phyloP scores from a whole-genome alignment of 2,797 vertebrate genomes.

The Macrochelys suwanniensis region DNA sequence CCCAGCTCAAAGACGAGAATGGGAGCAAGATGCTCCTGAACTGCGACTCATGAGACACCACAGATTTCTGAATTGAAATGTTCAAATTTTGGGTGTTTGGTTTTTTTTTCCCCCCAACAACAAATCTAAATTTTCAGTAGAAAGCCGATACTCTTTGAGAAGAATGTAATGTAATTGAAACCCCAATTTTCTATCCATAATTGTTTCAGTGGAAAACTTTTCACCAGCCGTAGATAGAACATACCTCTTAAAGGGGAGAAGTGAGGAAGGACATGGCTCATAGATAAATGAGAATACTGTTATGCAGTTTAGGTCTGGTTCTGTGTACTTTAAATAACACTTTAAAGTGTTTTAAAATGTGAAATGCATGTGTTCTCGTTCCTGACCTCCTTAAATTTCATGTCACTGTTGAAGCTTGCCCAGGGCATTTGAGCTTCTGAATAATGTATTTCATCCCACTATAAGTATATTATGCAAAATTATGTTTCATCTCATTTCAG shows the following conservation, averaged over 20 bases:
- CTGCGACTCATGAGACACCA: too few species aligned
- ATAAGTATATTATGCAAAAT: not conserved
- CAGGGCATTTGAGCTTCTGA: not conserved
- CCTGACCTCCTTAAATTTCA: not conserved
- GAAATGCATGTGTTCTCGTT: not conserved
- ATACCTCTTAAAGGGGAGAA: not conserved
- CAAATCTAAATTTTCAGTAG: too few species aligned
- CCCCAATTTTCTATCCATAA: not conserved
- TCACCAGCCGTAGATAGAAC: not conserved
- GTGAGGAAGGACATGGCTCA: not conserved
- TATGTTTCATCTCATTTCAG: not conserved
- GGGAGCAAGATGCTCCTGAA: too few species aligned
- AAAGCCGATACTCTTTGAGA: too few species aligned
- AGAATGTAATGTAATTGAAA: not conserved
- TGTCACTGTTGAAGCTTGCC: not conserved
- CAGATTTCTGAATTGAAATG: too few species aligned
- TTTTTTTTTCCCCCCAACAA: too few species aligned
- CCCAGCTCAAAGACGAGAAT: too few species aligned
- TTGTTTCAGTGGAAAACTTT: not conserved
- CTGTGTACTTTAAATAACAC: not conserved
- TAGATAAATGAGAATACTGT: not conserved
- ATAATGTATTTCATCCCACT: not conserved
- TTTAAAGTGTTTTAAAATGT: not conserved
- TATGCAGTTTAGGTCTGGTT: not conserved
- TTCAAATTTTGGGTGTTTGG: too few species aligned